Conservation (phyloP, 92 coral and sea anemone genomes). For the Actinostola sp. region DNA sequence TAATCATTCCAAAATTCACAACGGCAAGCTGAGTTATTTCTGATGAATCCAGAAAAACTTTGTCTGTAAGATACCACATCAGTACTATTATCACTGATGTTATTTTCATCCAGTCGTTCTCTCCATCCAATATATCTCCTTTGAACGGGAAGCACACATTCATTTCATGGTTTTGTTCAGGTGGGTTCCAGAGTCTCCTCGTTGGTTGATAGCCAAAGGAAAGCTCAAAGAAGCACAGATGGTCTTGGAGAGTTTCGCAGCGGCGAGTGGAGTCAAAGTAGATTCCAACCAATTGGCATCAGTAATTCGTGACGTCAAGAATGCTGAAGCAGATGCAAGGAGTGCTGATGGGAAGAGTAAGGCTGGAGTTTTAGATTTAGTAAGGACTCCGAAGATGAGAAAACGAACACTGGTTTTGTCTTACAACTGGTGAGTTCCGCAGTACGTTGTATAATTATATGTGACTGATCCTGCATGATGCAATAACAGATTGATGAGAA, state of each 20-base stretch:
- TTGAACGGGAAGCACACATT: background rate
- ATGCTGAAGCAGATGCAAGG: background rate
- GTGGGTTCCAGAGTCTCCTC: conserved; percentile 45
- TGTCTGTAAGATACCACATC: no score
- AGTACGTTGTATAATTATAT: no score
- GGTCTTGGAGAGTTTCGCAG: conserved; percentile 39
- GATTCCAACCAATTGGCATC: conserved; percentile 4
- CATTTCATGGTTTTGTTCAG: background rate
- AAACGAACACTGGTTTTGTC: conserved; percentile 25
- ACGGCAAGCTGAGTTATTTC: no score
- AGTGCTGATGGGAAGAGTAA: background rate
- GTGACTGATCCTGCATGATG: no score
- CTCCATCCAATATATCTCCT: background rate
- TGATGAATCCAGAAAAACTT: no score
- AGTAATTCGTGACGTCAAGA: conserved; percentile 21
- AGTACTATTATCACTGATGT: no score
- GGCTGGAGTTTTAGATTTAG: conserved; percentile 7
- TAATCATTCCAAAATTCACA: no score
- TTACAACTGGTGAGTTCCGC: conserved; percentile 3
- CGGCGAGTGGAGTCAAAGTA: conserved; percentile 21
- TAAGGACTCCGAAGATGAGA: conserved; percentile 39
- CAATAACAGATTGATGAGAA: no score
- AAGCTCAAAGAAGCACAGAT: conserved; percentile 39
- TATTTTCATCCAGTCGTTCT: background rate
- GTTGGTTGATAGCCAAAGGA: conserved; percentile 50